These are phyloP conservation scores for Platalea minor DNA, from an alignment of 2,797 vertebrate species.

Conservation along the genomic window DNA sequence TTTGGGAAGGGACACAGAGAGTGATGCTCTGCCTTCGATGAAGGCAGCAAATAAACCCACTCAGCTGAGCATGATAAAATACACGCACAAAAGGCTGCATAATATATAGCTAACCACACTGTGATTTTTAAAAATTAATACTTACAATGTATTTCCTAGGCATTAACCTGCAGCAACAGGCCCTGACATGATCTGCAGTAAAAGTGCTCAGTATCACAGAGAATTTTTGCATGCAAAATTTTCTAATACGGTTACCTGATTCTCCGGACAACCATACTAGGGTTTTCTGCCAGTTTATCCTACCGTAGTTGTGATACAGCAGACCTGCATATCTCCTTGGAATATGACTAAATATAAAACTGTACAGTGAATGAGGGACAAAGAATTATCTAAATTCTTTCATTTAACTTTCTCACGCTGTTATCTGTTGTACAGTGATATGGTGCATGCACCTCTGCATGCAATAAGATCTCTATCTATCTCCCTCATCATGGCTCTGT, in stretches of 20 bases:
- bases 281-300: not conserved
- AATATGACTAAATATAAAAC: not conserved
- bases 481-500: not conserved
- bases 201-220: not conserved
- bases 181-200: not conserved
- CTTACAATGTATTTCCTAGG: not conserved
- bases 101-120: not conserved
- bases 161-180: not conserved
- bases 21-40: not conserved
- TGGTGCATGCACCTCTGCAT: fast-evolving
- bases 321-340: not conserved
- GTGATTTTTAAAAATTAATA: not conserved
- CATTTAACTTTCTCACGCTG: not conserved
- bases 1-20: not conserved
- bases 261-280: not conserved
- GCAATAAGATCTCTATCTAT: not conserved
- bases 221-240: not conserved
- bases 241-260: not conserved
- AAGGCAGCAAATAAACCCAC: not conserved
- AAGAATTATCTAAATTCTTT: not conserved
- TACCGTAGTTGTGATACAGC: not conserved
- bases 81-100: not conserved
- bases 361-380: not conserved
- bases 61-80: not conserved
- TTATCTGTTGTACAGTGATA: not conserved